Evolutionary conservation across 2,113 vertebrate species (phyloP), one percentile per base, ranked within the genome.

Genomic region (Phocoena sinus): DNA sequence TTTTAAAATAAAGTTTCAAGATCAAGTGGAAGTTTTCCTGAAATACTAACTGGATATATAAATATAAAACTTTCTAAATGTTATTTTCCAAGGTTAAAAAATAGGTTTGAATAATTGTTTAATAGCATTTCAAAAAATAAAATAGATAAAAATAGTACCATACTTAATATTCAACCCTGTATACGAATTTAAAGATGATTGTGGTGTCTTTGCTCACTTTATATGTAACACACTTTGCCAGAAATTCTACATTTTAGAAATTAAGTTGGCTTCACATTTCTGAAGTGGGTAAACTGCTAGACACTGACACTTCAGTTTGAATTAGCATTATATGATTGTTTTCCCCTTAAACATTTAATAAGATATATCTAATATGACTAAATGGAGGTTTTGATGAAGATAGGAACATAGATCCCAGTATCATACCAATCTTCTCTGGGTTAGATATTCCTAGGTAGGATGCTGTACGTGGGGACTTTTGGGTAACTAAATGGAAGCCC

Each of bases 61-160:
- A 53, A 71, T 20, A 60, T n/a, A 79, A 74, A 84, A 77, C 26
- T 44, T 76, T 3, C 28, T 65, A 58, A 91, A 83, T 76, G 33
- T 82, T 73, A n/a, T 94, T 11, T 47, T 41, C 31, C 89, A 86
- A 92, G 13, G 21, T 82, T 89, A 89, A 94, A 97, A 96, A 65
- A n/a, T 41, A 76, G 25, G 3, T 70, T 44, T 84, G 38, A 85
- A 36, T 53, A 73, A 86, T 47, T 36, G 7, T 90, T 85, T 67
- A 36, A 53, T 3, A 76, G 26, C 3, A 77, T 36, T 77, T 56
- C 70, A 58, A 53, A 89, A 73, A 88, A 8, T 17, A 73, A 94
- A 91, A 25, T 71, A 63, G 68, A 53, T 63, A 96, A 96, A 94
- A 63, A 33, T 1, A 89, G 33, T 71, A 23, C 23, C 11, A n/a